These are phyloP conservation scores for Argyrosomus japonicus DNA, from an alignment of 2,113 vertebrate species.

Conservation along the genomic window DNA sequence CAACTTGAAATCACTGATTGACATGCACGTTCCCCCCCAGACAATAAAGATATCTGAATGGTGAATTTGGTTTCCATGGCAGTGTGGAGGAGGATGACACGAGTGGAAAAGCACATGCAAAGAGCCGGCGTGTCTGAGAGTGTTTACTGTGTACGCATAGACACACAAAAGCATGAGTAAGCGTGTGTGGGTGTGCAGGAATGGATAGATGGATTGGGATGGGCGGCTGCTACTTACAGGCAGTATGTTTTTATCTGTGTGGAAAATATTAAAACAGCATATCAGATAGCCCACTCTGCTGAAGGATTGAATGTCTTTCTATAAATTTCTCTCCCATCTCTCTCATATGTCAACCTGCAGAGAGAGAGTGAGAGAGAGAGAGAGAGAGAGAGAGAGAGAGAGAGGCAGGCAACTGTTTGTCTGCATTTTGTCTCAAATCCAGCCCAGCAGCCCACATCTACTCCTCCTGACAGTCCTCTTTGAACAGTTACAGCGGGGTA, in stretches of 20 bases:
- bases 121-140: slow-evolving; percentile 61
- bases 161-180: slow-evolving; percentile 34
- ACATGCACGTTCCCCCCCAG: slow-evolving; percentile 54
- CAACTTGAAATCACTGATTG: slow-evolving; percentile 61
- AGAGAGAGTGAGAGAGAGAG: neutral
- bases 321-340: slow-evolving; percentile 62
- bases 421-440: slow-evolving; percentile 62
- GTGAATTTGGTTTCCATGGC: slow-evolving; percentile 80
- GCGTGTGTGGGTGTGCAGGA: slow-evolving; percentile 29
- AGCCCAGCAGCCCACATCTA: slow-evolving; percentile 73
- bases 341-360: slow-evolving; percentile 67
- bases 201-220: slow-evolving; percentile 42
- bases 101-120: slow-evolving; percentile 72
- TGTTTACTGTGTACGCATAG: slow-evolving; percentile 62
- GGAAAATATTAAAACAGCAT: slow-evolving; percentile 50
- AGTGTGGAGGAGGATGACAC: slow-evolving; percentile 76
- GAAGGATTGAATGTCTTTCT: slow-evolving; percentile 38
- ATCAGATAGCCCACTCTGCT: slow-evolving; percentile 53
- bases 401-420: slow-evolving; percentile 56
- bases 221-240: slow-evolving; percentile 59
- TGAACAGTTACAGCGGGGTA: slow-evolving; percentile 79
- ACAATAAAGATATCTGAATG: slow-evolving; percentile 71
- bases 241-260: slow-evolving; percentile 64
- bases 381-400: neutral
- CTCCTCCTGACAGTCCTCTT: slow-evolving; percentile 73